These are phyloP conservation scores for Magallana angulata DNA, from an alignment of 1,140 invertebrate species.

Conservation along the genomic window DNA sequence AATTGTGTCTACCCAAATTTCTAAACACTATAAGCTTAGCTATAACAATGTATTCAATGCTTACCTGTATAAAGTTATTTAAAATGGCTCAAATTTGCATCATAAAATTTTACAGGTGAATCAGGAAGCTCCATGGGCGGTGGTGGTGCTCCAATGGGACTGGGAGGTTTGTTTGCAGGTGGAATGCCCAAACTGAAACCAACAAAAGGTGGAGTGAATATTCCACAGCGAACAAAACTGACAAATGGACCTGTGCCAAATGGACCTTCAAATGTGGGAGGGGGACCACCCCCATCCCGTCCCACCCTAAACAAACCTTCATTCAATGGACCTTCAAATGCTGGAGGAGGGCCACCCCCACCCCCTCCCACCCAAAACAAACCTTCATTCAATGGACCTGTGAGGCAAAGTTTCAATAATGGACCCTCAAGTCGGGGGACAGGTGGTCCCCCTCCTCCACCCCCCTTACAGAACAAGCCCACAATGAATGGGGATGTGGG, in stretches of 20 bases:
- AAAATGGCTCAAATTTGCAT: no score
- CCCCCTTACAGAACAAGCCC: conserved; percentile 43
- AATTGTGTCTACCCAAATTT: no score
- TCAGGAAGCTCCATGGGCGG: neutral
- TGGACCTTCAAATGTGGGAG: conserved; percentile 23
- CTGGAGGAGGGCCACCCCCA: conserved; percentile 19
- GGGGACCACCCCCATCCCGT: conserved; percentile 2
- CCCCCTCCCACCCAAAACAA: neutral
- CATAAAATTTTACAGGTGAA: neutral
- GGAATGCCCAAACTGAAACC: conserved; percentile 7
- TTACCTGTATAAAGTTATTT: no score
- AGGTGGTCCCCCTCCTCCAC: conserved; percentile 46
- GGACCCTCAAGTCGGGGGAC: conserved; percentile 1
- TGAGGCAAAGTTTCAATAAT: neutral
- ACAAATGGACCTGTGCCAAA: conserved; percentile 24
- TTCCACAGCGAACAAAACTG: conserved; percentile 9
- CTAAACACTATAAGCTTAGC: no score
- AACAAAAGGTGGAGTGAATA: conserved; percentile 21
- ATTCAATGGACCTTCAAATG: conserved; percentile 31
- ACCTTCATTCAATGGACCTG: conserved; percentile 43
- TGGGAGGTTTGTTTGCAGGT: conserved; percentile 1
- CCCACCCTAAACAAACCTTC: conserved; percentile 1
- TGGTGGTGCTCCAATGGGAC: neutral
- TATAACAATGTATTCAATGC: no score
- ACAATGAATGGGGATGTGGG: conserved; percentile 27